Conservation (phyloP, 2,888 invertebrate species). For the Tenthredo distinguenda region DNA sequence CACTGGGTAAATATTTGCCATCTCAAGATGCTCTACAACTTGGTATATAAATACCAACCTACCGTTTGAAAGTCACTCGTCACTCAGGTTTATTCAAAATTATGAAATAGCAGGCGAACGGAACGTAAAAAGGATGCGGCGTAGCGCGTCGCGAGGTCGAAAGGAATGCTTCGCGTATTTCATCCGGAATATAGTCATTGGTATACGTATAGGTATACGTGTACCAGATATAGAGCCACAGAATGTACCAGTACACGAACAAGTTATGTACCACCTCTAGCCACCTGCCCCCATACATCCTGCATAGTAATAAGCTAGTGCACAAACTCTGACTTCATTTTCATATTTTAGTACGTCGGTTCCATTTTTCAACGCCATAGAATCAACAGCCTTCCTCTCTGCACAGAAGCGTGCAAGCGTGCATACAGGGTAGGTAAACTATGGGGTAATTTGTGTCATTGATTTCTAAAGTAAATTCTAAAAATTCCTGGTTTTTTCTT, state of each 20-base stretch:
- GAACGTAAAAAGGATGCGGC: constrained; percentile 29
- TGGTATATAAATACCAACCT: constrained; percentile 10
- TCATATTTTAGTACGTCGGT: constrained; percentile 49
- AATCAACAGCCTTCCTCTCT: constrained; percentile 2
- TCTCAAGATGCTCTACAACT: constrained; percentile 17
- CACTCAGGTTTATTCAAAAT: constrained; percentile 43
- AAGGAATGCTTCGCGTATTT: constrained; percentile 46
- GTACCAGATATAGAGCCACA: background rate
- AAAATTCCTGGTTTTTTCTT: background rate
- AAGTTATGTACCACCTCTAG: constrained; percentile 29
- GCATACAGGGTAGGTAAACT: background rate
- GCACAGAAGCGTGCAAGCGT: background rate
- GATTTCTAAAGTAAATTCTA: background rate
- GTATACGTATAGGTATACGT: background rate
- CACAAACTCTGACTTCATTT: constrained; percentile 51
- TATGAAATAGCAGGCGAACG: constrained; percentile 39
- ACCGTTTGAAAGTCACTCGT: constrained; percentile 26
- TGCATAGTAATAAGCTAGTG: constrained; percentile 50
- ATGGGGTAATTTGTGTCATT: background rate
- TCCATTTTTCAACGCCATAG: constrained; percentile 26
- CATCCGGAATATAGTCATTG: constrained; percentile 24
- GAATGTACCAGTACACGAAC: constrained; percentile 37
- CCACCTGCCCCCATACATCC: constrained; percentile 31
- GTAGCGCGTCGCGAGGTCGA: constrained; percentile 33
- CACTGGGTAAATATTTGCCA: constrained; percentile 26